A percentile compares a stretch with the other conserved stretches of the same genome.
Evolutionary conservation across 2,888 invertebrate species (phyloP).

Genomic region (Chironomus tentans): DNA sequence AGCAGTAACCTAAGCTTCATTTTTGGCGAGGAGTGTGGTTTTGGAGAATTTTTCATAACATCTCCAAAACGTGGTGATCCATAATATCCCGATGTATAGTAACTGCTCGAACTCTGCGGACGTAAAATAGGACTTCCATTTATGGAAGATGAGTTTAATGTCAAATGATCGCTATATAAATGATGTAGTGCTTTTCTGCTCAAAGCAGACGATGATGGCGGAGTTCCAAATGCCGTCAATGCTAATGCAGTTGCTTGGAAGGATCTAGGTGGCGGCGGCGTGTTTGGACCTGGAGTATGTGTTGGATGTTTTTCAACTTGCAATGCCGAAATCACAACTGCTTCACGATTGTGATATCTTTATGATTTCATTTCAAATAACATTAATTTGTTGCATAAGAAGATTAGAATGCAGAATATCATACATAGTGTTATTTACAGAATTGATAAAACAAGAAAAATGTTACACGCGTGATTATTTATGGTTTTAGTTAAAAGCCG

Average conservation of each 20-base stretch:
- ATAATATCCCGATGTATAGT: conserved; percentile 36
- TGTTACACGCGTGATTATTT: neutral
- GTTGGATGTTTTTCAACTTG: conserved; percentile 89
- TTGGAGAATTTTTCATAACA: conserved; percentile 47
- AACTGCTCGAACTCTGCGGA: conserved; percentile 51
- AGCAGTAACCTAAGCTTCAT: conserved; percentile 69
- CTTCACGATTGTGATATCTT: conserved; percentile 87
- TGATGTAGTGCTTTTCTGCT: conserved; percentile 45
- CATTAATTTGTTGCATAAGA: neutral
- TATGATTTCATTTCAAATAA: neutral
- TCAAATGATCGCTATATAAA: conserved; percentile 36
- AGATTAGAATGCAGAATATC: neutral
- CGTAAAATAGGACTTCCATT: conserved; percentile 50
- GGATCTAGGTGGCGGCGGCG: conserved; percentile 58
- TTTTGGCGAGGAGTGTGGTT: conserved; percentile 77
- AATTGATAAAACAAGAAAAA: neutral
- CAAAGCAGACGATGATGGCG: conserved; percentile 62
- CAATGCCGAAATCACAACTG: conserved; percentile 84
- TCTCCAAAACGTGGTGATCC: conserved; percentile 52
- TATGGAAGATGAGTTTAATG: conserved; percentile 32
- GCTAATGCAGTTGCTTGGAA: conserved; percentile 47
- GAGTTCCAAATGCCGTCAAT: conserved; percentile 53
- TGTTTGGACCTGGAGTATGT: conserved; percentile 74
- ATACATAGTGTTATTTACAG: neutral
- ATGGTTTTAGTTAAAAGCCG: neutral